Conservation (phyloP, 1,140 invertebrate species). For the Drosophila pachea region DNA sequence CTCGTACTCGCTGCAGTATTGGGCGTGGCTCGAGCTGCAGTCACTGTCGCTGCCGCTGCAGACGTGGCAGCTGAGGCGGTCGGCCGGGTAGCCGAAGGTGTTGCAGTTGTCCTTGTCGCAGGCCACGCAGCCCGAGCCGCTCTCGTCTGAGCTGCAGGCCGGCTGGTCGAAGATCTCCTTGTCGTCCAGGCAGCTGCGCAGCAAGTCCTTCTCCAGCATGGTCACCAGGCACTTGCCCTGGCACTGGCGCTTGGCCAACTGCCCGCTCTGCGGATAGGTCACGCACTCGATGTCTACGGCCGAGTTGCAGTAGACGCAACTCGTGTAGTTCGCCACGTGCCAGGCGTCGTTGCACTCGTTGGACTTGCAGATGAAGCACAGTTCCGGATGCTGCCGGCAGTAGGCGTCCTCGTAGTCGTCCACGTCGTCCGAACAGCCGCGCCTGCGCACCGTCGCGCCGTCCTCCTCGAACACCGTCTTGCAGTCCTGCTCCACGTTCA, state of each 20-base stretch:
- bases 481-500: conserved; percentile 62
- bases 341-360: conserved; percentile 73
- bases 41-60: conserved; percentile 44
- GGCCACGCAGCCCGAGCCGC: conserved; percentile 50
- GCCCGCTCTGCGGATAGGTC: conserved; percentile 33
- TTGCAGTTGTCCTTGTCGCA: conserved; percentile 53
- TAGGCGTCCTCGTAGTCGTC: conserved; percentile 69
- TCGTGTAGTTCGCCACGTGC: conserved; percentile 44
- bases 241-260: conserved; percentile 42
- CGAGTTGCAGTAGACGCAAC: conserved; percentile 66
- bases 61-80: conserved; percentile 61
- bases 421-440: conserved; percentile 69
- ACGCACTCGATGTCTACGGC: conserved; percentile 37
- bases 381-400: conserved; percentile 51
- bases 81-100: conserved; percentile 56
- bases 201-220: conserved; percentile 31
- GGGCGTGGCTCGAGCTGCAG: conserved; percentile 25
- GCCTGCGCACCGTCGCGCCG: conserved; percentile 53
- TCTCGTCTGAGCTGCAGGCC: conserved; percentile 45
- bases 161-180: conserved; percentile 59
- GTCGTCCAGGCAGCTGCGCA: conserved; percentile 68
- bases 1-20: conserved; percentile 44
- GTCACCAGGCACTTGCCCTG: conserved; percentile 66
- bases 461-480: conserved; percentile 64
- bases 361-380: conserved; percentile 69